A percentile compares a stretch with the other conserved stretches of the same genome.
Conservation (phyloP, 2,888 invertebrate species). For the Scaptodrosophila latifasciaeformis region DNA sequence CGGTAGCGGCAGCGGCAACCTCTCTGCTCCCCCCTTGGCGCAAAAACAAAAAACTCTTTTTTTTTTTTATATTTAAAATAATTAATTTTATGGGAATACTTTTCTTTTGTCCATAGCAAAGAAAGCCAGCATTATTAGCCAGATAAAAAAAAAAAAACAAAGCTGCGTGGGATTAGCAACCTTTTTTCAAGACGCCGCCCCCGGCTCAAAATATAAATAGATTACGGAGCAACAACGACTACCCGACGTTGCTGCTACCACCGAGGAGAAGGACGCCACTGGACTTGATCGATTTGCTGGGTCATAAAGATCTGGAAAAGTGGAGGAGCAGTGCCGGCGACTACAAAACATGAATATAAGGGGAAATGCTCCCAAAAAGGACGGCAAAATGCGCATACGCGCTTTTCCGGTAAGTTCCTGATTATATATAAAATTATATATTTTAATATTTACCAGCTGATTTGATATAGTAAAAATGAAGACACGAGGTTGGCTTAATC, state of each 20-base stretch:
- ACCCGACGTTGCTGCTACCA: not conserved
- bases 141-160: no score
- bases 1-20: constrained; percentile 11
- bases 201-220: no score
- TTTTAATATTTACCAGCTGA: no score
- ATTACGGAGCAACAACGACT: no score
- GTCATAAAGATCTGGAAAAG: constrained; percentile 48
- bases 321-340: constrained; percentile 71
- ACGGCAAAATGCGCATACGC: constrained; percentile 97
- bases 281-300: not conserved
- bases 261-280: not conserved
- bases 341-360: constrained; percentile 72
- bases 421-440: no score
- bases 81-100: no score
- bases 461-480: no score
- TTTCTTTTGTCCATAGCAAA: no score
- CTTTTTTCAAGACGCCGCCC: constrained; percentile 26
- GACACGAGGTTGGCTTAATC: not conserved
- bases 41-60: constrained; percentile 19
- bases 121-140: no score
- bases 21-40: not conserved
- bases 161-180: no score
- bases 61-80: constrained; percentile 10
- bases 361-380: constrained; percentile 86
- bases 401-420: constrained; percentile 93